Conservation (phyloP, 2,113 vertebrate species). For the Corydoras maculifer region DNA sequence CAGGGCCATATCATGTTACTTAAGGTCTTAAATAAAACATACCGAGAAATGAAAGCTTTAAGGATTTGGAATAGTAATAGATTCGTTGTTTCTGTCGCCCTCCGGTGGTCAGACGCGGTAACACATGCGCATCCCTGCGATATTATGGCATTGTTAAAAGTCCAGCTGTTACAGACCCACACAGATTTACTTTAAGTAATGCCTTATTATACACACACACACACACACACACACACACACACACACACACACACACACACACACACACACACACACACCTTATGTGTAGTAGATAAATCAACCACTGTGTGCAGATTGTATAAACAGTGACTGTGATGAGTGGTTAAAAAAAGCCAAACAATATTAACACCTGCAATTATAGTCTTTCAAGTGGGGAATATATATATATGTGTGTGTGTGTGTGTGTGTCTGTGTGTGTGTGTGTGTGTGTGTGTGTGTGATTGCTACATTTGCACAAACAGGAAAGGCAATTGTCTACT, state of each 20-base stretch:
- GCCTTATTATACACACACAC: conserved; percentile 5
- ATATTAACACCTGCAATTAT: not conserved
- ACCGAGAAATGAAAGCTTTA: not conserved
- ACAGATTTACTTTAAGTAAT: not conserved
- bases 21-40: conserved; percentile 47
- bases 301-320: not conserved
- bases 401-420: not conserved
- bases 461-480: not conserved
- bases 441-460: conserved; percentile 2
- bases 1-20: conserved; percentile 59
- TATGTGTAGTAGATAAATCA: conserved; percentile 9
- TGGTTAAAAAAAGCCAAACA: not conserved
- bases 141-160: too few relatives aligned
- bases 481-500: not conserved
- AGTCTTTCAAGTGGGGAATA: not conserved
- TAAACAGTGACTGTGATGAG: conserved; percentile 30
- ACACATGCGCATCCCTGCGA: not conserved
- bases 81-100: not conserved
- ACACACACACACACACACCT: conserved; percentile 21
- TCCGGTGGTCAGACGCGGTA: conserved; percentile 19
- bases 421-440: conserved; percentile 3
- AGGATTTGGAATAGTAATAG: not conserved
- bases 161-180: not conserved
- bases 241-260: conserved; percentile 21
- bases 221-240: conserved; percentile 27